Percentiles rank a stretch among this genome's conserved stretches.
These are phyloP conservation scores for Ametastegia equiseti DNA, from an alignment of 2,888 invertebrate genomes.

Conservation along the genomic window DNA sequence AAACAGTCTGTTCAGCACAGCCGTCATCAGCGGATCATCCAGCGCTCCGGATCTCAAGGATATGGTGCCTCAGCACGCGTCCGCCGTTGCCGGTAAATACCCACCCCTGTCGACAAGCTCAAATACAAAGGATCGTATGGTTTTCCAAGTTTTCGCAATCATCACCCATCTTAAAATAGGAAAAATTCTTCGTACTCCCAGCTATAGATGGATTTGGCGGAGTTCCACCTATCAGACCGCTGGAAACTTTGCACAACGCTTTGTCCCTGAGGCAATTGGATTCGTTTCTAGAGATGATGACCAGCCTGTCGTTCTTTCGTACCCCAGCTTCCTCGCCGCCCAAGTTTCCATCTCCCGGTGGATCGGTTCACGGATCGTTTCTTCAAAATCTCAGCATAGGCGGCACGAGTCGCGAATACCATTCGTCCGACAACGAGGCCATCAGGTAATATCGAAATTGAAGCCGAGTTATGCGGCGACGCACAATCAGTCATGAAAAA, in stretches of 20 bases:
- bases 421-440: slow-evolving; percentile 65
- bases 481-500: neutral
- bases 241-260: slow-evolving; percentile 98
- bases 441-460: slow-evolving; percentile 20
- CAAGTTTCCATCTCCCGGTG: slow-evolving; percentile 79
- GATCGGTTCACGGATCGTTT: slow-evolving; percentile 64
- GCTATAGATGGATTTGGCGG: slow-evolving; percentile 92
- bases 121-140: no score
- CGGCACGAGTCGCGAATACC: slow-evolving; percentile 67
- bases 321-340: slow-evolving; percentile 86
- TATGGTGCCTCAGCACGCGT: slow-evolving; percentile 88
- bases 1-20: slow-evolving; percentile 95
- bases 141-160: slow-evolving; percentile 51
- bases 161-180: no score
- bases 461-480: neutral
- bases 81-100: slow-evolving; percentile 84
- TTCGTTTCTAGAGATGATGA: slow-evolving; percentile 91
- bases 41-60: slow-evolving; percentile 94
- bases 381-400: slow-evolving; percentile 64
- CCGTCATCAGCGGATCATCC: slow-evolving; percentile 96
- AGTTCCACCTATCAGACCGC: slow-evolving; percentile 95
- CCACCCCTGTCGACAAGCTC: slow-evolving; percentile 32
- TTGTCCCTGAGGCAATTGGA: slow-evolving; percentile 95
- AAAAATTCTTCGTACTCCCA: slow-evolving; percentile 66
- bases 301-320: slow-evolving; percentile 84